phyloP scores from a whole-genome alignment of 2,113 vertebrate species.

The Callaeas wilsoni region DNA sequence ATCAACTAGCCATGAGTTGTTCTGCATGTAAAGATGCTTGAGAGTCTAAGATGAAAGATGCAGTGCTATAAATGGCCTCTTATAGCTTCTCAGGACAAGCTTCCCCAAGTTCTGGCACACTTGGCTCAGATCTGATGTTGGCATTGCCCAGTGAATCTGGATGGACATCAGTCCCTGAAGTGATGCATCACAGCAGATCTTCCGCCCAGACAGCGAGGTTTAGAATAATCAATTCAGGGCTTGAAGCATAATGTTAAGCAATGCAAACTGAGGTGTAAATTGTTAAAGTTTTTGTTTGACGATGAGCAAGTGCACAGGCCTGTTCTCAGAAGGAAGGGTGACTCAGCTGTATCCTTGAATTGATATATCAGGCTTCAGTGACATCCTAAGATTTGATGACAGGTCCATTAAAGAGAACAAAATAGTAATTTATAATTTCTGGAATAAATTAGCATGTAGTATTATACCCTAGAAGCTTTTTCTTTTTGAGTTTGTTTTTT shows the following conservation, averaged over 20 bases:
- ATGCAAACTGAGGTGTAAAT: background rate
- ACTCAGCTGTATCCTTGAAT: slow-evolving; percentile 3
- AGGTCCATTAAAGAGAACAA: slow-evolving; percentile 8
- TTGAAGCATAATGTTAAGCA: background rate
- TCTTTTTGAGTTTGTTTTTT: background rate
- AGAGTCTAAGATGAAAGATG: background rate
- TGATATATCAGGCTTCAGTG: background rate
- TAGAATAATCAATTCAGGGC: background rate
- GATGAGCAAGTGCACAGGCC: background rate
- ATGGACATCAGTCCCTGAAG: background rate
- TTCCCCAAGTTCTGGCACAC: background rate
- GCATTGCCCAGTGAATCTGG: background rate
- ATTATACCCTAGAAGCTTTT: background rate
- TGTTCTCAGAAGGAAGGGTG: background rate
- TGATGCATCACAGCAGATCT: background rate
- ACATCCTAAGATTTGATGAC: background rate
- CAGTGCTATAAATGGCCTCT: background rate
- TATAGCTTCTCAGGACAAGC: background rate
- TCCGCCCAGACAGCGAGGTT: background rate
- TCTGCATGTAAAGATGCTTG: background rate
- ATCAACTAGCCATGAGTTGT: background rate
- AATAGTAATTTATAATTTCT: slow-evolving; percentile 27
- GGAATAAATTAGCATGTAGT: slow-evolving; percentile 12
- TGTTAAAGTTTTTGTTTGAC: background rate
- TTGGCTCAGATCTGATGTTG: background rate